A percentile compares a stretch with the other conserved stretches of the same genome.
Conservation (phyloP, 2,113 vertebrate genomes). For the Casuarius casuarius region DNA sequence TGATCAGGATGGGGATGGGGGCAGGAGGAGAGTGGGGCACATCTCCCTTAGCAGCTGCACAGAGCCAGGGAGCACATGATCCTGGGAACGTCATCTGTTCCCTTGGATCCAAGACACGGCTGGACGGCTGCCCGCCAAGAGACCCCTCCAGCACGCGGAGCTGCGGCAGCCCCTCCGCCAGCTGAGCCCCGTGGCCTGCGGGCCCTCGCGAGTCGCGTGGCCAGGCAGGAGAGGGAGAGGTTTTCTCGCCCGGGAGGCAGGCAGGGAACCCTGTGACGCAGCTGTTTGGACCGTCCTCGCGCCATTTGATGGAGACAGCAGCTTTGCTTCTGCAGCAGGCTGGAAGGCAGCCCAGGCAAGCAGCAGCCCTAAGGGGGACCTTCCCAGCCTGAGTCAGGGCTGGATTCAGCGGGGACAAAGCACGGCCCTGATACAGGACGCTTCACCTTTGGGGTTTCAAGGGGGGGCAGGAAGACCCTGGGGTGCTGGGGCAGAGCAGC, state of each 20-base stretch:
- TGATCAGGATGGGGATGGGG: not conserved
- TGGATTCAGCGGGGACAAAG: not conserved
- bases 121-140: not conserved
- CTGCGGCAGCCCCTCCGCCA: not conserved
- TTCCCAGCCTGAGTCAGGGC: not conserved
- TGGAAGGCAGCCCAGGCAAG: constrained; percentile 18
- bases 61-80: not conserved
- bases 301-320: not conserved
- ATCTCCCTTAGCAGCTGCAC: not conserved
- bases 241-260: not conserved
- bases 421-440: not conserved
- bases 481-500: not conserved
- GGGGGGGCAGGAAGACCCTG: not conserved
- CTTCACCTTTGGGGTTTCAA: fast-evolving
- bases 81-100: not conserved
- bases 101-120: fast-evolving
- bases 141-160: not conserved
- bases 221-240: not conserved
- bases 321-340: not conserved
- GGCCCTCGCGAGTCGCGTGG: not conserved
- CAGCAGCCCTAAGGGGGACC: not conserved
- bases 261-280: not conserved
- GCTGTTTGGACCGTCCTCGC: not conserved
- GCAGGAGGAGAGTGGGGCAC: not conserved
- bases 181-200: not conserved